These are phyloP conservation scores for Aromia moschata DNA, from an alignment of 2,888 invertebrate species.

Conservation along the genomic window DNA sequence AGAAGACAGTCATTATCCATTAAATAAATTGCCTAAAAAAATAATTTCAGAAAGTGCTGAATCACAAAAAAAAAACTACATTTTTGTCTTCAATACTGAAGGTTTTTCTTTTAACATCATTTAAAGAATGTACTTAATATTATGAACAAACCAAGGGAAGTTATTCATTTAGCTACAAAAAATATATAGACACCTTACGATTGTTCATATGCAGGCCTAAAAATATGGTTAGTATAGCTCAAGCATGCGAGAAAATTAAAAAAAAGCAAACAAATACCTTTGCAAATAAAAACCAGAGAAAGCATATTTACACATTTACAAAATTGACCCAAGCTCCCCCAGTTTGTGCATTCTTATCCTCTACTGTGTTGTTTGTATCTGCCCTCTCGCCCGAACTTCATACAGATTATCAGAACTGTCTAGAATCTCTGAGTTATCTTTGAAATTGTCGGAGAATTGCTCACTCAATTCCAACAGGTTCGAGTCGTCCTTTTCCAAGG, in stretches of 20 bases:
- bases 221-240: slow-evolving; percentile 33
- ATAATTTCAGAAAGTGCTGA: too few relatives aligned
- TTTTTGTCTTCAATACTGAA: background rate
- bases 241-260: slow-evolving; percentile 42
- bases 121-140: background rate
- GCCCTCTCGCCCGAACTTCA: slow-evolving; percentile 32
- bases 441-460: slow-evolving; percentile 47
- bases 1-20: too few relatives aligned
- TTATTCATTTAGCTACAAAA: background rate
- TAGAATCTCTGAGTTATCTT: slow-evolving; percentile 34
- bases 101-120: too few relatives aligned
- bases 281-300: slow-evolving; percentile 54
- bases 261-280: slow-evolving; percentile 47
- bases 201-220: slow-evolving; percentile 33
- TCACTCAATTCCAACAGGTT: slow-evolving; percentile 32
- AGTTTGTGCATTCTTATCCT: slow-evolving; percentile 41
- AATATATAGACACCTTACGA: background rate
- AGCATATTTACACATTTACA: slow-evolving; percentile 64
- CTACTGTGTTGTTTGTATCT: slow-evolving; percentile 33
- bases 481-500: slow-evolving; percentile 30
- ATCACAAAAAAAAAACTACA: background rate
- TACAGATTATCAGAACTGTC: slow-evolving; percentile 45
- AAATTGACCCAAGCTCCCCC: slow-evolving; percentile 63
- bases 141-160: too few relatives aligned
- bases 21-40: too few relatives aligned